Base-by-base conservation (phyloP, 1,140 invertebrate species). In the Solen grandis region DNA sequence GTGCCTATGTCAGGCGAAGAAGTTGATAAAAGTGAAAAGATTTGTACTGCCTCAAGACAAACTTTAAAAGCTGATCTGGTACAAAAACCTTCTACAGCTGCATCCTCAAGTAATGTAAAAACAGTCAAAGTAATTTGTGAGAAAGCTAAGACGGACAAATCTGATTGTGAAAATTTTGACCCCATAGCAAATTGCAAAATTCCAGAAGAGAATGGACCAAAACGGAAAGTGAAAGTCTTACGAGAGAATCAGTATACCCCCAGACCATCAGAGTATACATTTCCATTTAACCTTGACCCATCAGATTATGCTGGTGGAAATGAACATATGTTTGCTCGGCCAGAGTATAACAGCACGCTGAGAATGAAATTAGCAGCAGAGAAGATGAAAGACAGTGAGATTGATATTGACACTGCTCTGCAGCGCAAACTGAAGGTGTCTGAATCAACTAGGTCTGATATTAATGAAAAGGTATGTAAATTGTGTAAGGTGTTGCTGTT, bases 261-360 rank as follows among this genome's bases (percentile, higher is more conserved):
- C 3, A 36, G 36, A 10, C 54, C 73, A 5, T 80, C 52, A 55
- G 80, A 87, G 36, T 90, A 89, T 70, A 83, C 81, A n/a, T 90
- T 82, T 63, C 89, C 89, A 33, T 90, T 89, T 60, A 41, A 52
- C 38, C 33, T 16, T 60, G 57, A 78, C 25, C 29, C 33, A 2
- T 22, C 50, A 16, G 68, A 80, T 1, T 57, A 77, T 31, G 46
- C 62, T n/a, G 59, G 60, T 22, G 57, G 41, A 10, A 62, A 73
- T n/a, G 88, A 89, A 68, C 86, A 90, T 78, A 82, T 88, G 29
- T 89, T 90, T 79, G 82, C 85, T 8, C 54, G 87, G 22, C 89
- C 89, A 27, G 89, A 90, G 62, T 90, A 86, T 54, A 89, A 90
- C 65, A 90, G 85, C 31, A 88, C 88, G 3, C 60, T 90, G 38